Evolutionary conservation across 2,888 invertebrate genomes (phyloP), one percentile per base, ranked within the genome.

Genomic region (Taenaris catops): DNA sequence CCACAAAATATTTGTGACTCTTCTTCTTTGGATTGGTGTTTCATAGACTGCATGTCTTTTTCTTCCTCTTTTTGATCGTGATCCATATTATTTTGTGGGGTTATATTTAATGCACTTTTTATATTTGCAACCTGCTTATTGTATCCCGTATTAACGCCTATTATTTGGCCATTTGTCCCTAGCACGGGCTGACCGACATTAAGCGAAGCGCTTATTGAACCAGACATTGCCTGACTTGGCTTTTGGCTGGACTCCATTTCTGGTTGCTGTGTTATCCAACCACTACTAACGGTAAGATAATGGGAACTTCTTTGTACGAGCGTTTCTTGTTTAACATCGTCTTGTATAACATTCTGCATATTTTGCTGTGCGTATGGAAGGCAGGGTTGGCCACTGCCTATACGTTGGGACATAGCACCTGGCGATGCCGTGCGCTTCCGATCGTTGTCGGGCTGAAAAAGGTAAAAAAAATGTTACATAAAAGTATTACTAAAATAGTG

Each of bases 81-180:
- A 27, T 76, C 71, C 1, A 52, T 18, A 9, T 44, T 36, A 40
- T 44, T 58, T 18, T 65, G 68, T 2, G 64, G 44, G 7, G 62
- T 42, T 2, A 54, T 39, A 10, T 53, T 54, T 12, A 64, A 47
- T 4, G 54, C 33, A 42, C 65, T 68, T 55, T 78, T 80, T 29
- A 59, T 60, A 46, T 62, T 68, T 1, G 48, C 29, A n/a, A 51
- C 32, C 36, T 76, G 67, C 51, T 75, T 76, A 44, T 59, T 63
- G 42, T 60, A 72, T 6, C 72, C 69, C 14, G 87, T 87, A 53
- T 90, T 89, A 4, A 90, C 80, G 18, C 89, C 89, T 35, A 90
- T 89, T 27, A 90, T 78, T 63, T 90, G 90, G 23, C 90, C 90
- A 46, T 89, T 89, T 0, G 89, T 88, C 4, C 89, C 89, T 37